Evolutionary conservation across 2,888 invertebrate genomes (phyloP).

Genomic region (Amphipoea oculea): DNA sequence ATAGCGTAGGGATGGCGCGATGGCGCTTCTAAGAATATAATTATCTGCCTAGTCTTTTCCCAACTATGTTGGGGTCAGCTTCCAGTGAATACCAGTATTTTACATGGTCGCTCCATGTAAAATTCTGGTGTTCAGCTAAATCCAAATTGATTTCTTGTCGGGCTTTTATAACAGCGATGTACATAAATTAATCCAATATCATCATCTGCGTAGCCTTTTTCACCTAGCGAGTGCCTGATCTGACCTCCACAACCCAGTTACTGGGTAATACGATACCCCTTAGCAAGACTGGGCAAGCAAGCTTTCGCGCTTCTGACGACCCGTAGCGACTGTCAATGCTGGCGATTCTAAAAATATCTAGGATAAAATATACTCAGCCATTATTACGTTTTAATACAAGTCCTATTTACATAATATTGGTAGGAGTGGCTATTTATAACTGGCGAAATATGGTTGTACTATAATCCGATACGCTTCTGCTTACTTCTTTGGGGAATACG

Average conservation of each 20-base stretch:
- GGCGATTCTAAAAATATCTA: no score
- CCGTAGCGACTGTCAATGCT: background rate
- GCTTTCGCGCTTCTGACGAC: background rate
- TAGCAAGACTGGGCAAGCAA: background rate
- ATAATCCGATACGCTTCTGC: background rate
- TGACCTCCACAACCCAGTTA: background rate
- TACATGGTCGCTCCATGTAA: no score
- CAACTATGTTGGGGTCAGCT: background rate
- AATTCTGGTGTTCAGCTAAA: no score
- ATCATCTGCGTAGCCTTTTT: no score
- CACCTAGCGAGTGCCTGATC: background rate
- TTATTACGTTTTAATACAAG: background rate
- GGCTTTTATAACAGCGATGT: no score
- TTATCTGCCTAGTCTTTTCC: background rate
- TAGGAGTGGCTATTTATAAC: background rate
- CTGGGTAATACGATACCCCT: background rate
- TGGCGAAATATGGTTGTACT: background rate
- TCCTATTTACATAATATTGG: background rate
- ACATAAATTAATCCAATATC: no score
- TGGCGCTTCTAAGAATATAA: background rate
- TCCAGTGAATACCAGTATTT: background rate
- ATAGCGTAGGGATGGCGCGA: conserved; percentile 3
- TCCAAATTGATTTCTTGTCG: no score
- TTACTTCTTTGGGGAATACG: background rate
- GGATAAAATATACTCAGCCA: no score